Base-by-base conservation (phyloP, 1,140 invertebrate species). In the Hormaphis cornu region DNA sequence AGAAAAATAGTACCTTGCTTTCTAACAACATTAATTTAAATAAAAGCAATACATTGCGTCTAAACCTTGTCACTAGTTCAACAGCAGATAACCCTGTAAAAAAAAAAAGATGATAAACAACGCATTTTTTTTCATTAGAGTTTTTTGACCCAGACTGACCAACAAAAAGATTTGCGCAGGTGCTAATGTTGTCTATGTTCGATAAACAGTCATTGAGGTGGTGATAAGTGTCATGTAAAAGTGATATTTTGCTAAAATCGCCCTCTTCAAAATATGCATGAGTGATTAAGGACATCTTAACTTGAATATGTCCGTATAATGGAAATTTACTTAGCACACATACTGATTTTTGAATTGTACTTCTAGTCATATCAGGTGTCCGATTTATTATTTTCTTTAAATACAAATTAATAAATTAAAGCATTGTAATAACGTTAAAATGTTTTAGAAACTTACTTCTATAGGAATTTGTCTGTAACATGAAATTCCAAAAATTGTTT, bases 391-490 rank as follows among this genome's bases (percentile, higher is more conserved):
- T 81, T 85, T 93, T 89, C 90, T 95, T 76, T 59, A 82, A 81
- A 61, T 74, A 69, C 74, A 70, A 75, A 72, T n/a, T n/a, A n/a
- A 73, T 72, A 46, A 54, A 1, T 50, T 46, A n/a, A 50, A 24
- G 22, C 16, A 28, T 33, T 22, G 54, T 10, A 54, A 37, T n/a
- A 26, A 28, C n/a, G n/a, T 24, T 1, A 69, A 28, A 26, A 12
- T 24, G 3, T 37, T 8, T 35, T 16, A 37, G 42, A 20, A 40
- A 73, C 72, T 77, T 82, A 95, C 92, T 81, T 95, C 91, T 16
- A 95, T 87, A 74, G 94, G 90, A 75, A 99, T 98, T 82, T 99
- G 97, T 72, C 94, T 83, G 79, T 97, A 99, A 81, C 97, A 99
- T 20, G 96, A 97, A 70, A 99, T 89, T 9, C 95, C 95, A 83